Evolutionary conservation across 2,797 vertebrate genomes (phyloP), one percentile per base, ranked within the genome.

Genomic region (Phoebastria nigripes): DNA sequence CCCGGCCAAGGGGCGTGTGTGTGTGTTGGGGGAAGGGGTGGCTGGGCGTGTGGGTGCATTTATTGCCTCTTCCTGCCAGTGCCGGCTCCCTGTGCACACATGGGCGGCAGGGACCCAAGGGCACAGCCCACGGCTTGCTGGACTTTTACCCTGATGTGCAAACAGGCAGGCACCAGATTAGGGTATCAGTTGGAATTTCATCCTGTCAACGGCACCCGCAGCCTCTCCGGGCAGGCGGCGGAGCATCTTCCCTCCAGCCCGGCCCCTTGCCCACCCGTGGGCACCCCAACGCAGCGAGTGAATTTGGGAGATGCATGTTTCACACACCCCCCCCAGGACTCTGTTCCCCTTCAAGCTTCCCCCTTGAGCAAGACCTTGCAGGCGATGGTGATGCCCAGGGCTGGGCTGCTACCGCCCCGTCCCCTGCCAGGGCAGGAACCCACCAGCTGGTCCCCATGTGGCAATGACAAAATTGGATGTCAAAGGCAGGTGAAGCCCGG

Each of bases 121-220:
- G 93, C 93, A 82, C 70, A 83, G 88, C 81, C 90, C 87, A 46
- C 22, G 0, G 92, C 92, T 95, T 11, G 20, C 67, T 92, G 96
- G 97, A 98, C 97, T 98, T 98, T 98, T 97, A 97, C 96, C 97
- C 96, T 82, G 39, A 90, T 98, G 95, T 96, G 97, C 96, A 98
- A 98, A 98, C 97, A 98, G 94, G 86, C 94, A 95, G 93, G 92
- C 89, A n/a, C 84, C 96, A 95, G 97, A 96, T 96, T 94, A 97
- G 84, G 86, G 91, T 95, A 97, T 97, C 97, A 93, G 95, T 92
- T 96, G 95, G 96, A 97, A 97, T 95, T 97, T 96, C 92, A 96
- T 97, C 93, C 89, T 92, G 81, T 93, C 93, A 94, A 78, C n/a
- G 90, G 91, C 84, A 77, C 76, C 84, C 33, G 0, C 76, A 77